Evolutionary conservation across 2,113 vertebrate genomes (phyloP).

Genomic region (Apodemus speciosus): DNA sequence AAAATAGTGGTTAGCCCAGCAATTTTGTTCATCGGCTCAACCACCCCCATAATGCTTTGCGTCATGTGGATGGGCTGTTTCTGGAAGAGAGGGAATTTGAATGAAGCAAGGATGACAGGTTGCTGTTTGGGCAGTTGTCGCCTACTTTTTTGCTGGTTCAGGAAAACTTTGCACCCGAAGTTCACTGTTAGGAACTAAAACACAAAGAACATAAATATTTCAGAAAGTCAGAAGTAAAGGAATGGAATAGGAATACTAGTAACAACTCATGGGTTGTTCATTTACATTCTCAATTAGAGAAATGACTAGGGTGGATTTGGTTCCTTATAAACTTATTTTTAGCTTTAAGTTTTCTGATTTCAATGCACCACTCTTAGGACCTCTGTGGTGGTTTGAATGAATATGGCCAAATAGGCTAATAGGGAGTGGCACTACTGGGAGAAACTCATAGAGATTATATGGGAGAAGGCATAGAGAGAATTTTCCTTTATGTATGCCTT

Average conservation of each 20-base stretch:
- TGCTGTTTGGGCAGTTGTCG: background rate
- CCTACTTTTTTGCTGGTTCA: background rate
- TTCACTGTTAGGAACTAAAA: background rate
- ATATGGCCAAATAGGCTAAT: background rate
- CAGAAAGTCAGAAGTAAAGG: constrained; percentile 13
- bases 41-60: background rate
- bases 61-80: background rate
- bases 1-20: too few species aligned
- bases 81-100: background rate
- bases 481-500: background rate
- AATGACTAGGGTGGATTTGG: background rate
- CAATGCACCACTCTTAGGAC: background rate
- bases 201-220: constrained; percentile 9
- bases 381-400: background rate
- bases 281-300: constrained; percentile 46
- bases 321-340: constrained; percentile 55
- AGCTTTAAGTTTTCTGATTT: constrained; percentile 39
- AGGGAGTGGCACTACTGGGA: background rate
- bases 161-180: background rate
- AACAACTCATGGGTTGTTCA: background rate
- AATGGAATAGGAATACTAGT: background rate
- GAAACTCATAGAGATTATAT: too few species aligned
- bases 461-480: too few species aligned
- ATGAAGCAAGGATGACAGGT: background rate
- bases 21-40: background rate